A percentile compares a stretch with the other conserved stretches of the same genome.
Conservation (phyloP, 2,797 vertebrate species). For the Fistularia tabacaria region DNA sequence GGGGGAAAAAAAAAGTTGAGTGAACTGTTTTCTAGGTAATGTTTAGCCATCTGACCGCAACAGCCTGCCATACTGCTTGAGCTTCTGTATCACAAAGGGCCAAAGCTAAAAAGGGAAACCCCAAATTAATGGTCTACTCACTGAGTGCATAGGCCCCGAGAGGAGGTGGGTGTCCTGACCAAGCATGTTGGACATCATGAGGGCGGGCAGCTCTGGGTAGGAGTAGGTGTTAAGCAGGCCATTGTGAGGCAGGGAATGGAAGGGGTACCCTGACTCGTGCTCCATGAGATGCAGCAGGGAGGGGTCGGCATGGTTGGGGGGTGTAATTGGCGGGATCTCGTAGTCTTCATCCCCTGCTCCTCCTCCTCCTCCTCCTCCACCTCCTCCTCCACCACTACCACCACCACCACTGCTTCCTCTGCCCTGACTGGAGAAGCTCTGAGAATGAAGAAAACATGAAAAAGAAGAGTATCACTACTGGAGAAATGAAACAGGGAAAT, state of each 20-base stretch:
- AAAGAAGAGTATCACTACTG: not conserved
- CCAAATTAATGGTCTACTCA: constrained; percentile 75
- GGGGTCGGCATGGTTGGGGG: constrained; percentile 92
- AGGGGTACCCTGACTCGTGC: constrained; percentile 91
- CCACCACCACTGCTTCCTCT: constrained; percentile 59
- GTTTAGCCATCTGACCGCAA: too few species aligned
- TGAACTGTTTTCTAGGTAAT: constrained; percentile 14
- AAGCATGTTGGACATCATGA: constrained; percentile 99
- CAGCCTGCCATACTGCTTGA: constrained; percentile 33
- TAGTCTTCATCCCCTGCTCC: constrained; percentile 91
- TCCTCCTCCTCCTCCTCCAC: constrained; percentile 77
- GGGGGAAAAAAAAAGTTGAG: not conserved
- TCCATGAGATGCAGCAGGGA: constrained; percentile 95
- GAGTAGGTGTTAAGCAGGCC: constrained; percentile 94
- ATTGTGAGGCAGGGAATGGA: constrained; percentile 91
- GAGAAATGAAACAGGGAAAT: not conserved
- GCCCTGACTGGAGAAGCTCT: constrained; percentile 74
- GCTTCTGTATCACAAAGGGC: constrained; percentile 22
- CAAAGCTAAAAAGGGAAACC: constrained; percentile 25
- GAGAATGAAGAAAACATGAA: constrained; percentile 10
- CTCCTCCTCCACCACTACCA: constrained; percentile 64
- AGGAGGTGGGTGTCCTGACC: constrained; percentile 95
- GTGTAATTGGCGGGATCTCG: constrained; percentile 97
- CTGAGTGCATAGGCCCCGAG: constrained; percentile 92
- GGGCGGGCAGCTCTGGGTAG: constrained; percentile 95